Percentiles rank a stretch among this genome's conserved stretches.
These are phyloP conservation scores for Cercocebus atys DNA, from an alignment of 2,113 vertebrate species.

Conservation along the genomic window DNA sequence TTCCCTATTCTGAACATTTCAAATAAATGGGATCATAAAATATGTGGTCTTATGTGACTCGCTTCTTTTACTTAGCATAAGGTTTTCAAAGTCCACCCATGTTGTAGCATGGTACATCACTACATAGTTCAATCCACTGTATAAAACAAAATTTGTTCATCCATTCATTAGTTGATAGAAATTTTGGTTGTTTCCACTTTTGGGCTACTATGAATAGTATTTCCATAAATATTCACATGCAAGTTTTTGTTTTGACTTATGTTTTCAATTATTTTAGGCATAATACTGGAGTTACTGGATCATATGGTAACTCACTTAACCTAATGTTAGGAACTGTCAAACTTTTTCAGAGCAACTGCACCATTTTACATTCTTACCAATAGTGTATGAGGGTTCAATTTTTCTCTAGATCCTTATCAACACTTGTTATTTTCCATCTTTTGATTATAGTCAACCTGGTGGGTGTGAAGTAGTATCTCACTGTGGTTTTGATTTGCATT, in stretches of 20 bases:
- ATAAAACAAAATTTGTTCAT: neutral
- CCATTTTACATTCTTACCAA: slow-evolving; percentile 12
- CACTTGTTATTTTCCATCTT: neutral
- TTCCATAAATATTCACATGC: neutral
- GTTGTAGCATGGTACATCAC: neutral
- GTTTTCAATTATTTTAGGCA: slow-evolving; percentile 16
- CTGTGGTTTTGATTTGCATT: slow-evolving; percentile 22
- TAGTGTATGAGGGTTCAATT: neutral
- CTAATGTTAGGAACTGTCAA: neutral
- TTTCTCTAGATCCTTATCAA: neutral
- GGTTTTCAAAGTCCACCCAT: neutral
- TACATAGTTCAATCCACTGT: neutral
- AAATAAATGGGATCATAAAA: neutral
- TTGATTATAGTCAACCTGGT: neutral
- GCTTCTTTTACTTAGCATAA: neutral
- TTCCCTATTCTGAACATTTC: neutral
- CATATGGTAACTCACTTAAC: neutral
- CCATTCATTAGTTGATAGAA: neutral
- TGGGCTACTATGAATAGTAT: neutral
- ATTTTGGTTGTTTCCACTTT: neutral
- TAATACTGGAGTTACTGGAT: neutral
- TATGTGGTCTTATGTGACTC: neutral
- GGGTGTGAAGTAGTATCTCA: neutral
- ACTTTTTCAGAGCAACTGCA: neutral
- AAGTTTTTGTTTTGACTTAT: neutral